Evolutionary conservation across 2,797 vertebrate species (phyloP), one percentile per base, ranked within the genome.

Genomic region (Microctenopoma lineatum): DNA sequence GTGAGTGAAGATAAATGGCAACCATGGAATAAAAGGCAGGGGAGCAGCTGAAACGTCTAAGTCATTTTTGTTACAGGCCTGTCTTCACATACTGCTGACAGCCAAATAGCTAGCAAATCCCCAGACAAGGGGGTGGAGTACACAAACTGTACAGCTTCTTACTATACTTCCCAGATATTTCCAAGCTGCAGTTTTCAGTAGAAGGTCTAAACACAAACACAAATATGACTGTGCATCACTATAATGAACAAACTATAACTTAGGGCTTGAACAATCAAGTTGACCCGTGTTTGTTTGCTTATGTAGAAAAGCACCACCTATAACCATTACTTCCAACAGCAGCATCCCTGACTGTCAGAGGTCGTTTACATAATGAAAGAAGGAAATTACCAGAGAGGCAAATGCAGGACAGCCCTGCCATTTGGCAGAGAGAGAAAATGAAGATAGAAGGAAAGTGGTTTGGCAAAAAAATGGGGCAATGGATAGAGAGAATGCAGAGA

Each of bases 291-390:
- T 77, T 70, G 46, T 64, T 73, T 75, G 50, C 44, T 51, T 54
- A 46, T 70, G 62, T 53, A 8, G 42, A 75, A 53, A 69, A 46
- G 18, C 48, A 47, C 26, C 15, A 54, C 53, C 50, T 72, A 61
- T 39, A 56, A 59, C 45, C 57, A 68, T 84, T 54, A 63, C 66
- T 77, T 59, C 50, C 63, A 50, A 79, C 70, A 69, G 78, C 44
- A 36, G 81, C 72, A 36, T 66, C 72, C 56, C 45, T 67, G 47
- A 36, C 80, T 62, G 71, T 83, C 83, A 68, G 74, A 83, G 86
- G 83, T 91, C 79, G 87, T 91, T 89, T 90, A 81, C 89, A 90
- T 91, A 91, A 93, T 89, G 85, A 89, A 87, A 87, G 79, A 73
- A 79, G 73, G 57, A 88, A 91, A 91, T 85, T 69, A 86, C 79